These are phyloP conservation scores for Drosophila repleta DNA, from an alignment of 1,140 invertebrate species.

Conservation along the genomic window DNA sequence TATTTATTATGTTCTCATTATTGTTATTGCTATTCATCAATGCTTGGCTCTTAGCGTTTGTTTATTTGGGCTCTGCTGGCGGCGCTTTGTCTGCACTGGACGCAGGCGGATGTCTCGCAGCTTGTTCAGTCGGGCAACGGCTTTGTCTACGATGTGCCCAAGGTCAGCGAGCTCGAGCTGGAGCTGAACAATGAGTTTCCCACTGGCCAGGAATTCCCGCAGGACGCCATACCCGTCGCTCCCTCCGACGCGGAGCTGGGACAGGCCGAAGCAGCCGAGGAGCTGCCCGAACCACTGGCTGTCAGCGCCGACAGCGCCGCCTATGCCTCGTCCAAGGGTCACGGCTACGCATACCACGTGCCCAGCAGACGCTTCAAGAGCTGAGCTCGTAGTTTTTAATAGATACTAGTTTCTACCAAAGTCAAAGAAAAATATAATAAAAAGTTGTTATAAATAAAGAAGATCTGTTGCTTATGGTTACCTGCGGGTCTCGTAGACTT, in stretches of 20 bases:
- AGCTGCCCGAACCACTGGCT: conserved; percentile 12
- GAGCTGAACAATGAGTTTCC: conserved; percentile 72
- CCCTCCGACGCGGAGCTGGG: conserved; percentile 68
- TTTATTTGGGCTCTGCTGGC: conserved; percentile 40
- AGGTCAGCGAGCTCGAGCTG: conserved; percentile 63
- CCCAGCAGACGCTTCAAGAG: conserved; percentile 68
- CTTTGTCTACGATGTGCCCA: conserved; percentile 72
- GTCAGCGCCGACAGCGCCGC: conserved; percentile 12
- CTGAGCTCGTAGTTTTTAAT: conserved; percentile 28
- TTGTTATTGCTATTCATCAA: neutral
- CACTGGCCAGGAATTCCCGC: conserved; percentile 67
- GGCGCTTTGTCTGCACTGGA: conserved; percentile 28
- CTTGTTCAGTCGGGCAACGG: conserved; percentile 74
- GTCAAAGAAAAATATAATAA: conserved; percentile 50
- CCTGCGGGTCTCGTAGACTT: neutral
- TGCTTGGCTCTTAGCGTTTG: conserved; percentile 34
- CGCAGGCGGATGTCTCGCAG: conserved; percentile 67
- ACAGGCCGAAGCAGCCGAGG: conserved; percentile 29
- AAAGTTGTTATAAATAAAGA: neutral
- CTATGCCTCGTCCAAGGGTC: conserved; percentile 48
- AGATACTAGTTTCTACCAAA: conserved; percentile 59
- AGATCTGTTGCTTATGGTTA: neutral
- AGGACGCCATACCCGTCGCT: conserved; percentile 66
- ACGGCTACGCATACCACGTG: conserved; percentile 66
- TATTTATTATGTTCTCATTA: neutral